Evolutionary conservation across 37 sponge, comb jelly and placozoan genomes (phyloP).

Genomic region (Oopsacas minuta): DNA sequence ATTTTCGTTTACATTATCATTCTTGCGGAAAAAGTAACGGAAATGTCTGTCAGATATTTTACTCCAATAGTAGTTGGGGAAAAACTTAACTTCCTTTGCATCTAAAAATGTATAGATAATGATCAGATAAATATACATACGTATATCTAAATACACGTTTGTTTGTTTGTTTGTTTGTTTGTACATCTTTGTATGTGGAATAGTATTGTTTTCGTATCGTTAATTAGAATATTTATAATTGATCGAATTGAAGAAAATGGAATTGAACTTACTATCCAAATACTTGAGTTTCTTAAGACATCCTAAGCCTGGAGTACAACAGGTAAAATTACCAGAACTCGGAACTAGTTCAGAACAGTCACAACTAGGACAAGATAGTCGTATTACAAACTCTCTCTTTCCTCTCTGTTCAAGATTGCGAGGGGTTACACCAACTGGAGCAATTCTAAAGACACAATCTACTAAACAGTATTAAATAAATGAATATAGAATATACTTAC

Average conservation of each 20-base stretch:
- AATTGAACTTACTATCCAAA: neutral
- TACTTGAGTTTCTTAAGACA: neutral
- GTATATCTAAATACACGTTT: no score
- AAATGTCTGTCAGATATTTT: neutral
- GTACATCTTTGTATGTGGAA: no score
- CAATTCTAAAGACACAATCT: neutral
- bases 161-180: no score
- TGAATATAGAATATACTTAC: no score
- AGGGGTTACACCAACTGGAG: neutral
- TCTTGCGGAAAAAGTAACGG: neutral
- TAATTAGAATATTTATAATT: no score
- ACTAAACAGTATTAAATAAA: no score
- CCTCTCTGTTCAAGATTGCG: neutral
- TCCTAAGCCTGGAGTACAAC: neutral
- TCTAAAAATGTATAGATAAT: no score
- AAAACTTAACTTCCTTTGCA: no score
- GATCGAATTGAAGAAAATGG: no score
- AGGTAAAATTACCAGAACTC: neutral
- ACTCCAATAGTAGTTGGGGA: neutral
- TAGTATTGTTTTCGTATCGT: no score
- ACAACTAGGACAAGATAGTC: neutral
- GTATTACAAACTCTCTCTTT: neutral
- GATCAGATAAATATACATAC: no score
- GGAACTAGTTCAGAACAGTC: constrained; percentile 14
- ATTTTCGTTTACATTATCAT: neutral